phyloP scores from a whole-genome alignment of 2,113 vertebrate genomes.

The Struthidea cinerea region DNA sequence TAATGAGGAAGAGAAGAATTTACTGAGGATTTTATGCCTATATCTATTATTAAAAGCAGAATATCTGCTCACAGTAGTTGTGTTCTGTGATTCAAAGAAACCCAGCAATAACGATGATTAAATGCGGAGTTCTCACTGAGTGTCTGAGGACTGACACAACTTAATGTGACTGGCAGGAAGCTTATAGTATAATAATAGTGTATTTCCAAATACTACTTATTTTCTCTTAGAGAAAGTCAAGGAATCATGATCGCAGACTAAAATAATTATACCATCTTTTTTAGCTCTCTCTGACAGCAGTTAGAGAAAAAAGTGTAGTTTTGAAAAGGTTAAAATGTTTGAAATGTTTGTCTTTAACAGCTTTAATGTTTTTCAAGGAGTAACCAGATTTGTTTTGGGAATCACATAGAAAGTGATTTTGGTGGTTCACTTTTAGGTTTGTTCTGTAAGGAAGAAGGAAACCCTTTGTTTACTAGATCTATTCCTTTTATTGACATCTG shows the following conservation, averaged over 20 bases:
- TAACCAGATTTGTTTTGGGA: not conserved
- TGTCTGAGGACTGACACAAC: not conserved
- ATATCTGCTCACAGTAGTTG: not conserved
- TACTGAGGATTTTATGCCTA: not conserved
- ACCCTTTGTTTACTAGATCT: not conserved
- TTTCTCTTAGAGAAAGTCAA: not conserved
- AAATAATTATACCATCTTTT: not conserved
- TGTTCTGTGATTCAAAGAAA: not conserved
- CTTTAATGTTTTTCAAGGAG: not conserved
- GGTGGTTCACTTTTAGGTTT: not conserved
- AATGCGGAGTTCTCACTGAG: not conserved
- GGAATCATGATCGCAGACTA: not conserved
- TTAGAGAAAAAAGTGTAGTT: not conserved
- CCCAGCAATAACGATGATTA: not conserved
- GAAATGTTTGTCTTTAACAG: not conserved
- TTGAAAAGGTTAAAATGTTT: not conserved
- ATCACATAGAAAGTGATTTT: not conserved
- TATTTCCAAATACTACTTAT: not conserved
- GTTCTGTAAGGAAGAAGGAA: not conserved
- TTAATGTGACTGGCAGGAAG: not conserved
- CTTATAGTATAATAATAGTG: not conserved
- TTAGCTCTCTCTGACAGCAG: not conserved
- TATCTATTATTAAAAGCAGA: not conserved
- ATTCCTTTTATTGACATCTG: not conserved
- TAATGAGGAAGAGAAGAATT: conserved; percentile 6